Conservation (phyloP, 2,888 invertebrate species). For the Thecophora atra region DNA sequence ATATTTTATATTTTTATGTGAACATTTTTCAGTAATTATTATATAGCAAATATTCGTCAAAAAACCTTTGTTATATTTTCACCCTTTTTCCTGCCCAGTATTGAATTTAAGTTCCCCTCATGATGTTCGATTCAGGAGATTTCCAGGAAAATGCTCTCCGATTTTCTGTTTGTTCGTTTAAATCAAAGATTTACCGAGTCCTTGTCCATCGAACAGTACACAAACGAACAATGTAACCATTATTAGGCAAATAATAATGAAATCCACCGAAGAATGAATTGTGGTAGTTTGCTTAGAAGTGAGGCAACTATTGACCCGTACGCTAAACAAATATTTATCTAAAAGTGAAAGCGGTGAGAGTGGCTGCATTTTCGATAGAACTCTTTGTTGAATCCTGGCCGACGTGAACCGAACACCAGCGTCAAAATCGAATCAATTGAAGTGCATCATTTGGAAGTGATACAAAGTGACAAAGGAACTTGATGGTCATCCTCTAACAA, state of each 20-base stretch:
- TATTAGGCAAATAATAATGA: slow-evolving; percentile 41
- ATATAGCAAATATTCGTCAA: no score
- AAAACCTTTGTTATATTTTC: no score
- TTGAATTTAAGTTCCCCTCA: no score
- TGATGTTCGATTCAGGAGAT: no score
- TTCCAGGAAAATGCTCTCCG: no score
- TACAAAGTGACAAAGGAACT: slow-evolving; percentile 45
- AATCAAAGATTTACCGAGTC: no score
- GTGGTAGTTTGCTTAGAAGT: neutral
- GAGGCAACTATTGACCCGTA: slow-evolving; percentile 30
- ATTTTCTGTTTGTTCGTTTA: no score
- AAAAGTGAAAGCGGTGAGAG: slow-evolving; percentile 28
- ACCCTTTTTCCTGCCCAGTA: no score
- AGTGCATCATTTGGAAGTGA: slow-evolving; percentile 37
- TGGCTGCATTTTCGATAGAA: slow-evolving; percentile 39
- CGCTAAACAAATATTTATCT: slow-evolving; percentile 30
- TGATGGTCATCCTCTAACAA: slow-evolving; percentile 51
- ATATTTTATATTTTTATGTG: no score
- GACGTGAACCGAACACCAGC: slow-evolving; percentile 5
- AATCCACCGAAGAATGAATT: slow-evolving; percentile 15
- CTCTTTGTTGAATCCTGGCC: slow-evolving; percentile 25
- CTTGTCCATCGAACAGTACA: neutral
- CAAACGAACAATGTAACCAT: slow-evolving; percentile 23
- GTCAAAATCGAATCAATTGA: neutral
- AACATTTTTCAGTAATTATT: no score